These are phyloP conservation scores for Corythornis cristatus DNA, from an alignment of 2,113 vertebrate species.

Conservation along the genomic window DNA sequence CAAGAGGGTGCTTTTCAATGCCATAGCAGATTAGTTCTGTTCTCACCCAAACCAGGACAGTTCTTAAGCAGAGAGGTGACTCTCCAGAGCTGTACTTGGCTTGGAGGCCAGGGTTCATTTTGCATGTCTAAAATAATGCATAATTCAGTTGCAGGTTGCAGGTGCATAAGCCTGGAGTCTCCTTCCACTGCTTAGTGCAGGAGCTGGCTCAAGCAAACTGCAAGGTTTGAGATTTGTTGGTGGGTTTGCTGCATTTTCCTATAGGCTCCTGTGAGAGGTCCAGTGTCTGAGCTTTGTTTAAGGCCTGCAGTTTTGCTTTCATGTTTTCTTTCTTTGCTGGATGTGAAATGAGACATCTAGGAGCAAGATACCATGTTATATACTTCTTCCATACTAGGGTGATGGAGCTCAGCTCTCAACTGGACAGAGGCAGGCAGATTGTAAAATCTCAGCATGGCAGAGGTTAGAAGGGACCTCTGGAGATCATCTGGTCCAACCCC, in stretches of 20 bases:
- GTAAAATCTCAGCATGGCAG: not conserved
- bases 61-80: not conserved
- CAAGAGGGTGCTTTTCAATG: not conserved
- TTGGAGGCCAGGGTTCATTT: not conserved
- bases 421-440: not conserved
- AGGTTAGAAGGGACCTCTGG: not conserved
- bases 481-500: not conserved
- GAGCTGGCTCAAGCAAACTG: not conserved
- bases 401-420: not conserved
- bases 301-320: not conserved
- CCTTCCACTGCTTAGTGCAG: not conserved
- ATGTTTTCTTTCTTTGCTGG: not conserved
- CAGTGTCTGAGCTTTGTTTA: fast-evolving
- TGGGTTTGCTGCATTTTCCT: not conserved
- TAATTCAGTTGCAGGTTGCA: conserved; percentile 27
- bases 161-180: not conserved
- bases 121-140: not conserved
- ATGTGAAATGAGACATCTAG: not conserved
- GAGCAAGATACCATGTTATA: not conserved
- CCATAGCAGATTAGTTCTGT: not conserved
- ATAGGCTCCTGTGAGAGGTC: not conserved
- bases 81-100: not conserved
- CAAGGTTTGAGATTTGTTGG: not conserved
- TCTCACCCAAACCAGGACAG: too few relatives aligned
- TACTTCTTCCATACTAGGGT: not conserved